Evolutionary conservation across 1,140 invertebrate genomes (phyloP).

Genomic region (Ladona fulva): DNA sequence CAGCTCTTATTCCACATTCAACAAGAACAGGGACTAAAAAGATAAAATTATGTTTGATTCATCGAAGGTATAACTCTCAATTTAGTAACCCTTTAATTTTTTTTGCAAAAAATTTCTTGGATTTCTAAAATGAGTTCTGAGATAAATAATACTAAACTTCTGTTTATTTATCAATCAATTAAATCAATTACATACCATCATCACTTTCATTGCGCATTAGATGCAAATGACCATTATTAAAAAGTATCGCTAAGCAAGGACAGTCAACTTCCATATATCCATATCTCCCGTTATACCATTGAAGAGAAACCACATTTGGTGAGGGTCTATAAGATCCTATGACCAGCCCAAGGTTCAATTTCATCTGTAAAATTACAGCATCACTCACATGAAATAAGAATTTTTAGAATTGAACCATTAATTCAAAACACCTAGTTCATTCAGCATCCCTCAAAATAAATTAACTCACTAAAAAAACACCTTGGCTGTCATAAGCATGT

Average conservation of each 20-base stretch:
- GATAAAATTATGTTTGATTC: no score
- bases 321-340: constrained; percentile 37
- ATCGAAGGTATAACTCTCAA: no score
- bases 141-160: no score
- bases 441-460: background rate
- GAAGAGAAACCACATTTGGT: constrained; percentile 56
- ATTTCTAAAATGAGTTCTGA: background rate
- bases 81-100: no score
- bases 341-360: constrained; percentile 52
- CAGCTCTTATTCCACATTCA: constrained; percentile 57
- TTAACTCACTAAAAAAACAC: constrained; percentile 51
- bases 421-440: background rate
- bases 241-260: constrained; percentile 77
- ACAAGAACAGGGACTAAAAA: constrained; percentile 51
- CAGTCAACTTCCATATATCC: constrained; percentile 58
- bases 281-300: constrained; percentile 77
- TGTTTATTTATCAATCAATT: constrained; percentile 12
- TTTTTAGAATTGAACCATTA: background rate
- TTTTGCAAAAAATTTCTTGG: constrained; percentile 20
- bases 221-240: constrained; percentile 75
- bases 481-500: constrained; percentile 90
- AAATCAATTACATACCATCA: constrained; percentile 49
- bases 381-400: background rate
- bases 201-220: constrained; percentile 85
- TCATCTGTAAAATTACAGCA: constrained; percentile 42